These are phyloP conservation scores for Callopanchax toddi DNA, from an alignment of 2,113 vertebrate genomes.

Conservation along the genomic window DNA sequence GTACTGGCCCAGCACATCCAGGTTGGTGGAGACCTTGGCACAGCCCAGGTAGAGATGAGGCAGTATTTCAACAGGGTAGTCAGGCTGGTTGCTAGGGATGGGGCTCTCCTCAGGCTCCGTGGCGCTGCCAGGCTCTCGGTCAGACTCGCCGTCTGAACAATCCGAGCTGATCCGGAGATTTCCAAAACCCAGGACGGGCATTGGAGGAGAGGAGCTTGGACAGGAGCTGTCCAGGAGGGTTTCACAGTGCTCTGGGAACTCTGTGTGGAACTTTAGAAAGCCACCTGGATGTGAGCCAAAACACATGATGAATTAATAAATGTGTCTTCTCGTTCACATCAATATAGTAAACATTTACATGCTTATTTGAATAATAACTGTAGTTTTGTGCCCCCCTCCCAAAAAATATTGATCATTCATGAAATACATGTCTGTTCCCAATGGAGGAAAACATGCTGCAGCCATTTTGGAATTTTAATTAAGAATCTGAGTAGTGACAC, in stretches of 20 bases:
- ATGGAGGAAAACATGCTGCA: constrained; percentile 74
- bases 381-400: no score
- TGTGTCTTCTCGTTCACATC: no score
- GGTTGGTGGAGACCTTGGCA: constrained; percentile 87
- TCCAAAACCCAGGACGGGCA: constrained; percentile 85
- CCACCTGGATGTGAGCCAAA: constrained; percentile 79
- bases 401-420: no score
- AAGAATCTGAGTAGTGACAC: constrained; percentile 66
- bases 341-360: no score
- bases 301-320: no score
- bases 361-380: no score
- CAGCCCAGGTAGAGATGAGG: constrained; percentile 91
- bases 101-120: constrained; percentile 84
- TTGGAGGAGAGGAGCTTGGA: constrained; percentile 77
- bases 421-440: constrained; percentile 72
- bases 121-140: constrained; percentile 82
- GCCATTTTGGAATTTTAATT: constrained; percentile 82
- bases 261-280: constrained; percentile 87
- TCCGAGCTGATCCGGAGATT: constrained; percentile 85
- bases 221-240: constrained; percentile 80
- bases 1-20: constrained; percentile 84
- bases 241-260: constrained; percentile 88
- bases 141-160: constrained; percentile 84
- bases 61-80: constrained; percentile 89
- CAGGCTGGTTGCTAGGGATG: constrained; percentile 77